phyloP scores from a whole-genome alignment of 2,113 vertebrate species.

The Gymnorhina tibicen region DNA sequence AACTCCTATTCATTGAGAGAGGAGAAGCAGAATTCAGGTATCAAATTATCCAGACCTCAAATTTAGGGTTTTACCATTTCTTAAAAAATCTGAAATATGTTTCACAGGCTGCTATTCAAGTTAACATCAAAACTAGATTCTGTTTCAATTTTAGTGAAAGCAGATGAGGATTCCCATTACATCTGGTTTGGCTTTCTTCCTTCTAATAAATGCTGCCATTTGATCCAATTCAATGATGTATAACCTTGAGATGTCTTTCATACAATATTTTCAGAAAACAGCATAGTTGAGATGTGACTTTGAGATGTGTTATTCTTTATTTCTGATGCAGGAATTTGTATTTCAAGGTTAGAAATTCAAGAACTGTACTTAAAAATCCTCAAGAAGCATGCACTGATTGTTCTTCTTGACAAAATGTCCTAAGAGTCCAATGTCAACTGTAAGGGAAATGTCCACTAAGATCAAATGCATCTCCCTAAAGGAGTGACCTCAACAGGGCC shows the following conservation, averaged over 20 bases:
- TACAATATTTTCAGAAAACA: not conserved
- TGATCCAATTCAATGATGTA: not conserved
- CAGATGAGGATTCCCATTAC: conserved; percentile 43
- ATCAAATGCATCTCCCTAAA: not conserved
- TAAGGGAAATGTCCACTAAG: not conserved
- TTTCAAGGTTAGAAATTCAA: not conserved
- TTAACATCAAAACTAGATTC: conserved; percentile 24
- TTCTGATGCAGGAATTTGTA: not conserved
- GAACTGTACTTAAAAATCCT: not conserved
- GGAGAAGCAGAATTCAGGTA: not conserved
- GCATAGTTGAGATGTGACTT: not conserved
- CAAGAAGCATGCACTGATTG: not conserved
- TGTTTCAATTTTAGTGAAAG: conserved; percentile 46
- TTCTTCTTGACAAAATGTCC: not conserved
- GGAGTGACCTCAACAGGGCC: not conserved
- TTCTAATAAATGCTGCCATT: conserved; percentile 22
- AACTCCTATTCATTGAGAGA: not conserved
- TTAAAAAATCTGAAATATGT: not conserved
- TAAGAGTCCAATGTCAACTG: not conserved
- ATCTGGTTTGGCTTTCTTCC: conserved; percentile 48
- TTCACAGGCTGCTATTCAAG: conserved; percentile 8
- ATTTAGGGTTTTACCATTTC: not conserved
- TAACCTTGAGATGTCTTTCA: not conserved
- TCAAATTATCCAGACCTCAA: not conserved
- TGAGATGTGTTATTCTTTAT: not conserved